Conservation (phyloP, 1,140 invertebrate genomes). For the Papilio glaucus region DNA sequence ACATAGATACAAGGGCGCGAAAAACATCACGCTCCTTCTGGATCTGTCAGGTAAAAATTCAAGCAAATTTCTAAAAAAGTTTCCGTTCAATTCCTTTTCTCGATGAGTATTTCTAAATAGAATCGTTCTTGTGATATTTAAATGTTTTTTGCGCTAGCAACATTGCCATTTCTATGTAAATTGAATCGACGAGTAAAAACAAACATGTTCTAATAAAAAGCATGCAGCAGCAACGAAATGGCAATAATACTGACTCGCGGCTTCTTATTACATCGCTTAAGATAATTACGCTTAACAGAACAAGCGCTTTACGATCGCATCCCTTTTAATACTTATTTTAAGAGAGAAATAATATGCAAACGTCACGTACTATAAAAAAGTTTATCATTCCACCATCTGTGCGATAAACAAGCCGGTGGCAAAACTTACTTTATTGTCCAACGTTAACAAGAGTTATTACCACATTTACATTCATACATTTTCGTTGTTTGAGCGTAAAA, state of each 20-base stretch:
- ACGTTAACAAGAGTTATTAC: conserved; percentile 45
- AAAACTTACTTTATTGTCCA: conserved; percentile 40
- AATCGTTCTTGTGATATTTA: not conserved
- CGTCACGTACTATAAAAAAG: conserved; percentile 23
- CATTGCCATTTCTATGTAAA: conserved; percentile 30
- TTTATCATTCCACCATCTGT: conserved; percentile 37
- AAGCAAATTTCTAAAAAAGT: not conserved
- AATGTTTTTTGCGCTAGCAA: not conserved
- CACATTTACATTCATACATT: conserved; percentile 49
- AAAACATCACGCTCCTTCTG: no score
- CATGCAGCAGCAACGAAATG: conserved; percentile 1
- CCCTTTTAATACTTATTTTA: conserved; percentile 13
- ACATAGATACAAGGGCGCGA: no score
- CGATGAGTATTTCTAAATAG: not conserved
- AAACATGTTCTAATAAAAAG: conserved; percentile 30
- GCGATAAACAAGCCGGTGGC: conserved; percentile 2
- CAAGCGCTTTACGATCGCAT: conserved; percentile 30
- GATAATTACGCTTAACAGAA: conserved; percentile 31
- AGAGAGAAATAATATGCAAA: conserved; percentile 21
- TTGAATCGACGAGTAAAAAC: conserved; percentile 25
- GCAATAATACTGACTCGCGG: conserved; percentile 7
- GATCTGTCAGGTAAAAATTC: not conserved
- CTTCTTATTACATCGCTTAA: conserved; percentile 16
- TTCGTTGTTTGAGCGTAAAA: conserved; percentile 32
- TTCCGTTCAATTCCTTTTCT: not conserved